Percentiles rank a stretch among this genome's conserved stretches.
phyloP scores from a whole-genome alignment of 2,113 vertebrate genomes.

The Diglossa brunneiventris region DNA sequence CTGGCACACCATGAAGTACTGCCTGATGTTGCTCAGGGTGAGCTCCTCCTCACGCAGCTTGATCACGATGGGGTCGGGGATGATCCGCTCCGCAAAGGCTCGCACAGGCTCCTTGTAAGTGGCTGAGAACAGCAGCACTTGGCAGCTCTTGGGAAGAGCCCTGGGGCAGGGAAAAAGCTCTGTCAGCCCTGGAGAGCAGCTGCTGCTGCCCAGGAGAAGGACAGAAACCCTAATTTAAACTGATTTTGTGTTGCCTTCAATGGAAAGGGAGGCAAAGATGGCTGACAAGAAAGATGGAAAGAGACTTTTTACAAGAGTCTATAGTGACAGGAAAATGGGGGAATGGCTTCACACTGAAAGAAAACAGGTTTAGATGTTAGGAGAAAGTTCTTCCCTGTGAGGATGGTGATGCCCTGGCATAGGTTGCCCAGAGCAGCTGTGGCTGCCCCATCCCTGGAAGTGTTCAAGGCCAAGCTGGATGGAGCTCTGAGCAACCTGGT shows the following conservation, averaged over 20 bases:
- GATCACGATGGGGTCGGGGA: constrained; percentile 73
- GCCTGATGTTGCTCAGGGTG: constrained; percentile 73
- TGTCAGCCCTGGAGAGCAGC: rapidly evolving
- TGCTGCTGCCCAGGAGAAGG: neutral
- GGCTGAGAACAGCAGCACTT: constrained; percentile 79
- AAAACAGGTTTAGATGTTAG: neutral
- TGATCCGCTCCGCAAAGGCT: constrained; percentile 65
- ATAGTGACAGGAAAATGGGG: neutral
- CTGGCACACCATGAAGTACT: constrained; percentile 74
- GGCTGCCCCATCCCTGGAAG: neutral
- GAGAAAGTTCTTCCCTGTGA: neutral
- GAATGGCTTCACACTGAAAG: neutral
- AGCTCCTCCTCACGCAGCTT: constrained; percentile 76
- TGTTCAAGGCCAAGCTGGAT: neutral
- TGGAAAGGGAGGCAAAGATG: neutral
- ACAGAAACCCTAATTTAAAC: neutral
- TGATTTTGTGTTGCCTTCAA: neutral
- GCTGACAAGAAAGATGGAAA: neutral
- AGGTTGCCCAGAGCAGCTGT: neutral
- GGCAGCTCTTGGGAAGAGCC: constrained; percentile 65
- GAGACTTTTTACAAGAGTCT: neutral
- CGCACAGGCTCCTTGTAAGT: constrained; percentile 74
- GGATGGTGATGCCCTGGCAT: neutral
- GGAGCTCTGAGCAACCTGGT: neutral
- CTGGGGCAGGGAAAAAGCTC: neutral